phyloP scores from a whole-genome alignment of 2,888 invertebrate genomes.

The Augiades crinisus region DNA sequence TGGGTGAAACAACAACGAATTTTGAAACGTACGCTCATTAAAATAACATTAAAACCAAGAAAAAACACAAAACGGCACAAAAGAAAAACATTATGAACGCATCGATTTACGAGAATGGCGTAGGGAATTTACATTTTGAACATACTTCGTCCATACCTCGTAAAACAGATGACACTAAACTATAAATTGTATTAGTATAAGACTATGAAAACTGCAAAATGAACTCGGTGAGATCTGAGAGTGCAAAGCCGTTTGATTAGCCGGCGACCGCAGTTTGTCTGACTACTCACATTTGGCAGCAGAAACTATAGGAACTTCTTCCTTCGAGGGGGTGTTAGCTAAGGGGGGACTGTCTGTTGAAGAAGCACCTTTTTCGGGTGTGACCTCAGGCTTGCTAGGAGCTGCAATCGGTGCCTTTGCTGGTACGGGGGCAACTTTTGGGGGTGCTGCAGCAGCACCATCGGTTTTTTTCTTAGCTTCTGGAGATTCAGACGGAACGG shows the following conservation, averaged over 20 bases:
- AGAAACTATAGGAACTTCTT: constrained; percentile 52
- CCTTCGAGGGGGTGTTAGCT: constrained; percentile 67
- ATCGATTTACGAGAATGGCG: constrained; percentile 33
- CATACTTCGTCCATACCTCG: constrained; percentile 37
- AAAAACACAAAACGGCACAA: constrained; percentile 79
- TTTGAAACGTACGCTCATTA: constrained; percentile 75
- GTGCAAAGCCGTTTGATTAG: constrained; percentile 69
- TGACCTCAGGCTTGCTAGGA: constrained; percentile 30
- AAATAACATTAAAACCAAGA: constrained; percentile 74
- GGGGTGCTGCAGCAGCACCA: constrained; percentile 27
- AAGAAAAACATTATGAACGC: constrained; percentile 50
- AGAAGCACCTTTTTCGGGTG: constrained; percentile 39
- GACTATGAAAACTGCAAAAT: constrained; percentile 74
- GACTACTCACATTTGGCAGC: constrained; percentile 72
- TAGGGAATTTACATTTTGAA: constrained; percentile 6
- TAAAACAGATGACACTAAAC: constrained; percentile 57
- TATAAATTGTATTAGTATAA: constrained; percentile 67
- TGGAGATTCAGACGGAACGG: constrained; percentile 16
- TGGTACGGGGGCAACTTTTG: constrained; percentile 26
- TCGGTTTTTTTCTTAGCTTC: constrained; percentile 32
- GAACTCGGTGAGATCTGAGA: constrained; percentile 70
- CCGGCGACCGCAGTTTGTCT: constrained; percentile 37
- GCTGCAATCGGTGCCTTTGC: constrained; percentile 23
- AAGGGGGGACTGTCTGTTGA: constrained; percentile 67
- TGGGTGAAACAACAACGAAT: constrained; percentile 81